These are phyloP conservation scores for Seriola quinqueradiata DNA, from an alignment of 2,113 vertebrate species.

Conservation along the genomic window DNA sequence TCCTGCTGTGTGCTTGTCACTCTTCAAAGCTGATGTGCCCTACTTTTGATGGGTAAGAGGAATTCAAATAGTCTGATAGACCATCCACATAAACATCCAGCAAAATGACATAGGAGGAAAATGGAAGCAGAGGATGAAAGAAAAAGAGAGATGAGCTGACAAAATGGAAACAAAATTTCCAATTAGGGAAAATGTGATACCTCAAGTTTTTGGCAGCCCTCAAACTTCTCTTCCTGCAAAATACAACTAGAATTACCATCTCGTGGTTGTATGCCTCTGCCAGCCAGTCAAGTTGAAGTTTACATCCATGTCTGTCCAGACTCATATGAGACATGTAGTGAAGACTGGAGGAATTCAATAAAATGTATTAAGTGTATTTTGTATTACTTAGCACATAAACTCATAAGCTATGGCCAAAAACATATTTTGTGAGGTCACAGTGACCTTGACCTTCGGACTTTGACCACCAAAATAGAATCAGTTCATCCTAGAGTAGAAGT, in stretches of 20 bases:
- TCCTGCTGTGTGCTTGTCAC: slow-evolving; percentile 71
- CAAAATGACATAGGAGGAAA: slow-evolving; percentile 64
- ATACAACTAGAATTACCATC: slow-evolving; percentile 3
- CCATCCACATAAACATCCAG: slow-evolving; percentile 69
- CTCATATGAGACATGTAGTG: neutral
- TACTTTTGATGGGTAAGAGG: slow-evolving; percentile 68
- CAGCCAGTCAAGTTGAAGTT: neutral
- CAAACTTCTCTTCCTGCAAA: slow-evolving; percentile 59
- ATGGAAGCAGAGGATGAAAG: slow-evolving; percentile 63
- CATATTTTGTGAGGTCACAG: neutral
- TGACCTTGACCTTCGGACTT: neutral
- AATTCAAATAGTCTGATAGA: slow-evolving; percentile 76
- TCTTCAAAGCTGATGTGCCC: slow-evolving; percentile 80
- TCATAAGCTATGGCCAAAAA: no score
- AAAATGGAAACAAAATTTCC: slow-evolving; percentile 74
- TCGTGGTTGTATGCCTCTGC: neutral
- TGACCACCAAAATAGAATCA: neutral
- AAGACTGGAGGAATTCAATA: neutral
- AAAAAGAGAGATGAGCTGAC: slow-evolving; percentile 51
- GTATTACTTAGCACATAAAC: no score
- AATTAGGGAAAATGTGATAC: slow-evolving; percentile 68
- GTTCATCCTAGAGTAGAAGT: neutral
- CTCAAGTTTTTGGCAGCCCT: slow-evolving; percentile 55
- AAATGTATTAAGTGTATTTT: neutral
- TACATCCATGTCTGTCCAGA: neutral